Conservation (phyloP, 1,140 invertebrate genomes). For the Ridgeia piscesae region DNA sequence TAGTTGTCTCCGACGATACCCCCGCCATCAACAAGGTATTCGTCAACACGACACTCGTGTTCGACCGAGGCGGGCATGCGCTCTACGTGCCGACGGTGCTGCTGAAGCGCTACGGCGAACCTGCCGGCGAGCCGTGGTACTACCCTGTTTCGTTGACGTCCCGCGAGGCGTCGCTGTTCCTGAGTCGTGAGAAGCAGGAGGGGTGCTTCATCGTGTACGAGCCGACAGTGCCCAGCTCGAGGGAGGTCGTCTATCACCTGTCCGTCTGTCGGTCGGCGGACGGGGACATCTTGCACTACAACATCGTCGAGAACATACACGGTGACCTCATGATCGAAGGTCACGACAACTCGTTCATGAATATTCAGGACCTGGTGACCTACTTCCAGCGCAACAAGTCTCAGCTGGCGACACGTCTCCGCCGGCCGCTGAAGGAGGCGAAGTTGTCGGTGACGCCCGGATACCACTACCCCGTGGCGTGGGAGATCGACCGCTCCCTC, state of each 20-base stretch:
- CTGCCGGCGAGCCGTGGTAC: conserved; percentile 29
- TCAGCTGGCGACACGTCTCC: conserved; percentile 24
- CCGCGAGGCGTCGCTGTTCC: conserved; percentile 27
- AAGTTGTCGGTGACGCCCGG: conserved; percentile 26
- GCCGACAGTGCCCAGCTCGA: conserved; percentile 8
- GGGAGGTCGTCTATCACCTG: conserved; percentile 17
- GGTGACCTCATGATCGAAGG: conserved; percentile 30
- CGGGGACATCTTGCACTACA: conserved; percentile 29
- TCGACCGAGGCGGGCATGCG: conserved; percentile 25
- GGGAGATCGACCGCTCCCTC: conserved; percentile 16
- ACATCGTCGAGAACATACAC: conserved; percentile 27
- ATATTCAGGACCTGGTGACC: conserved; percentile 23
- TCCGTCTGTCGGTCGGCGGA: conserved; percentile 19
- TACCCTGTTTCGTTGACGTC: conserved; percentile 27
- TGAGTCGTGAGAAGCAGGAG: conserved; percentile 25
- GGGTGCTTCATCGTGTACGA: conserved; percentile 31
- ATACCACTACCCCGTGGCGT: conserved; percentile 24
- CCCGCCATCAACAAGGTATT: neutral
- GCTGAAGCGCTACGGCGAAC: conserved; percentile 27
- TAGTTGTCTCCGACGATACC: neutral
- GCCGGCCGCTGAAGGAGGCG: conserved; percentile 26
- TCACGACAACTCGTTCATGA: conserved; percentile 28
- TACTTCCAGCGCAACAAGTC: conserved; percentile 27
- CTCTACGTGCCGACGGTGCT: conserved; percentile 18
- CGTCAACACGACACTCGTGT: conserved; percentile 14